Evolutionary conservation across 2,797 vertebrate genomes (phyloP), one percentile per base, ranked within the genome.

Genomic region (Lagorchestes hirsutus): DNA sequence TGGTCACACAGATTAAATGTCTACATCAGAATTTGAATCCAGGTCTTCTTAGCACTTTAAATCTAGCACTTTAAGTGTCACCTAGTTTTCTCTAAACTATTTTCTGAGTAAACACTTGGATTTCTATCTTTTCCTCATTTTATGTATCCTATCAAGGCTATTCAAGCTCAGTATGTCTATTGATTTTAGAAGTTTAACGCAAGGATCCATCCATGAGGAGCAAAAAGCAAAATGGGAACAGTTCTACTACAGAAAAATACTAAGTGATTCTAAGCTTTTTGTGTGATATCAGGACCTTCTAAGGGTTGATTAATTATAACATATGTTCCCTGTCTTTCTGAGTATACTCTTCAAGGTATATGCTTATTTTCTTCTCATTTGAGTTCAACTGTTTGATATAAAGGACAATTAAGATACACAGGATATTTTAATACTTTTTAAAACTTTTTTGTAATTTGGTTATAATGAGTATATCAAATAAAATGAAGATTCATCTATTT

Each of bases 291-390:
- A 74, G 54, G 22, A 87, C 82, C 4, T 4, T 57, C 29, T 50
- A 93, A 31, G 57, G 90, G 2, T n/a, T 93, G 93, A 92, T 55
- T 28, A 94, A 92, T 91, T 95, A 92, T 57, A 92, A 13, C 0
- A 54, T 6, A 52, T 12, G 0, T 55, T 90, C 31, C n/a, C 59
- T 82, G 12, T n/a, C 52, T 54, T 95, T 8, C 34, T 95, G 13
- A 12, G 58, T 91, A 29, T 91, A 55, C 24, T 93, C 59, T 31
- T 95, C 95, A 40, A 54, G 90, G 5, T 58, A 58, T 14, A 24
- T 59, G 16, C 59, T 96, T 54, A 31, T 74, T 93, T 16, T 56
- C 87, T 96, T 95, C 92, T 29, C 92, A 90, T 96, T 90, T 34
- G 40, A 54, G 0, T 55, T 93, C 91, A 87, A 94, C 94, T 40